A percentile compares a stretch with the other conserved stretches of the same genome.
Conservation (phyloP, 2,797 vertebrate species). For the Neosilurus mollespiculum region DNA sequence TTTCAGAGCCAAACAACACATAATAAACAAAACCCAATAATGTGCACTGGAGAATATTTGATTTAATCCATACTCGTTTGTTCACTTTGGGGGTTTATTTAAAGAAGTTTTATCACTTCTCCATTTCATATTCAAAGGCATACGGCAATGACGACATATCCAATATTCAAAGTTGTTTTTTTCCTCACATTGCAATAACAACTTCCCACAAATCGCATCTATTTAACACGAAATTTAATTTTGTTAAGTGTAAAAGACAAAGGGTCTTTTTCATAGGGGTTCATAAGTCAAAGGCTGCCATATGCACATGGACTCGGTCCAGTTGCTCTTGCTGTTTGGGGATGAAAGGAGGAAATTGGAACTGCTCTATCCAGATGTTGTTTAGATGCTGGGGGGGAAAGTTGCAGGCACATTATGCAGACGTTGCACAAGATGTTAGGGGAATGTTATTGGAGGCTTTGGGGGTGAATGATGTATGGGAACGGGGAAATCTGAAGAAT, state of each 20-base stretch:
- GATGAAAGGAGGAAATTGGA: slow-evolving; percentile 58
- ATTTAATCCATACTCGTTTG: background rate
- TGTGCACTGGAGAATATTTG: background rate
- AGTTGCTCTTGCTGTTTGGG: slow-evolving; percentile 55
- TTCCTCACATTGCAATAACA: slow-evolving; percentile 3
- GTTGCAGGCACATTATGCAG: slow-evolving; percentile 14
- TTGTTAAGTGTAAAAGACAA: slow-evolving; percentile 57
- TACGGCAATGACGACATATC: background rate
- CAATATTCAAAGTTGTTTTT: slow-evolving; percentile 13
- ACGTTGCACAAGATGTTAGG: slow-evolving; percentile 14
- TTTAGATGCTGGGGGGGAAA: slow-evolving; percentile 3
- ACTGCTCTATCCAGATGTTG: slow-evolving; percentile 36
- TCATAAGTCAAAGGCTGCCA: slow-evolving; percentile 58
- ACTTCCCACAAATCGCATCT: slow-evolving; percentile 39
- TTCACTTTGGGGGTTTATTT: background rate
- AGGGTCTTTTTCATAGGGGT: slow-evolving; percentile 39
- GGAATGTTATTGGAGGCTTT: background rate
- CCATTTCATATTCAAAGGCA: background rate
- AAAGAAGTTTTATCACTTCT: background rate
- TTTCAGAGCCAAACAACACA: slow-evolving; percentile 4
- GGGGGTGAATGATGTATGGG: background rate
- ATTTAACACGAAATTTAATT: slow-evolving; percentile 55
- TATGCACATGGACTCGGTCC: slow-evolving; percentile 64
- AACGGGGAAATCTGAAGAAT: background rate
- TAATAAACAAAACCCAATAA: background rate